Evolutionary conservation across 2,888 invertebrate species (phyloP).

Genomic region (Argyresthia albistria): DNA sequence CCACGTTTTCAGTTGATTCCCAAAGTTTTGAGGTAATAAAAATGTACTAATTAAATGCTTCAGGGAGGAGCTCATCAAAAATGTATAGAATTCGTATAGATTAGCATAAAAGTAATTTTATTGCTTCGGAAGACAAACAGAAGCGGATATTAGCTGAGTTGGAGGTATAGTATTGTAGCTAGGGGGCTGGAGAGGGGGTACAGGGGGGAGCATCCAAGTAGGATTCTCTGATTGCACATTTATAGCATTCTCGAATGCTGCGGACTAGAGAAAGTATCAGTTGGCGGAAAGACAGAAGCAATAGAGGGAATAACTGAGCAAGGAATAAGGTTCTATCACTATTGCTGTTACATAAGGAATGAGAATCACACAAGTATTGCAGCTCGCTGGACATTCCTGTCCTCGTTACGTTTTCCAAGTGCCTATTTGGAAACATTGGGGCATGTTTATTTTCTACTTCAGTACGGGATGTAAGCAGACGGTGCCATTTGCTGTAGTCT

Average conservation of each 20-base stretch:
- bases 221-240: slow-evolving; percentile 2
- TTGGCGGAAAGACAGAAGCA: slow-evolving; percentile 3
- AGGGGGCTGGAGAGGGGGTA: not conserved
- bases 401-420: too few relatives aligned
- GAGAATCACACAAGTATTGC: too few relatives aligned
- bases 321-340: too few relatives aligned
- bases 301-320: slow-evolving; percentile 14
- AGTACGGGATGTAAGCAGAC: too few relatives aligned
- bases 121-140: slow-evolving; percentile 71
- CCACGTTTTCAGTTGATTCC: not conserved
- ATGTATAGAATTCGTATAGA: slow-evolving; percentile 71
- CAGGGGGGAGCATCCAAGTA: too few relatives aligned
- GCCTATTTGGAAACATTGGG: too few relatives aligned
- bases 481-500: too few relatives aligned
- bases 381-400: too few relatives aligned
- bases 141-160: slow-evolving; percentile 62
- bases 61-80: slow-evolving; percentile 61
- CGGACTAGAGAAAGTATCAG: not conserved
- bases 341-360: too few relatives aligned
- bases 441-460: too few relatives aligned
- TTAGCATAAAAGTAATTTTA: slow-evolving; percentile 73
- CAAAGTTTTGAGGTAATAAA: slow-evolving; percentile 41
- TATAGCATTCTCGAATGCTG: slow-evolving; percentile 1
- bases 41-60: slow-evolving; percentile 66
- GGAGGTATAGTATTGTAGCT: slow-evolving; percentile 22